Conservation (phyloP, 2,113 vertebrate species). For the Nothobranchius kuhntae region DNA sequence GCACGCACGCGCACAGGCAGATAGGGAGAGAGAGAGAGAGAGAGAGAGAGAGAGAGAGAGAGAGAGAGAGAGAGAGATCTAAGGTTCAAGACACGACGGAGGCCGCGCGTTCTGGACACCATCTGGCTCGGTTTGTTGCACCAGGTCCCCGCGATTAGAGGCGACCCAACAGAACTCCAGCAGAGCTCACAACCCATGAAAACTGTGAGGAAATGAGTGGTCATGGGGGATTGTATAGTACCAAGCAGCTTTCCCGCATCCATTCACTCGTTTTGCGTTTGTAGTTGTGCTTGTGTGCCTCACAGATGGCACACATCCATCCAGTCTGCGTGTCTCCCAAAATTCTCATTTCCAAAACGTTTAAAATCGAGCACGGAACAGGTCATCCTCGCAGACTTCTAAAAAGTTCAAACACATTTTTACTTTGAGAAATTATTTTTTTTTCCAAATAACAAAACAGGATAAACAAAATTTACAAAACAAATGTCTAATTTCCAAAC, state of each 20-base stretch:
- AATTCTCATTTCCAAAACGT: too few relatives aligned
- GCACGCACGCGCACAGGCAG: constrained; percentile 2
- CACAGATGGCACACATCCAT: not conserved
- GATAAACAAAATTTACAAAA: constrained; percentile 39
- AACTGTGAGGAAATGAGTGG: constrained; percentile 62
- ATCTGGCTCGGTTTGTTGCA: constrained; percentile 88
- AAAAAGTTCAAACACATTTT: not conserved
- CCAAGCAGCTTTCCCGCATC: constrained; percentile 33
- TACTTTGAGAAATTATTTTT: not conserved
- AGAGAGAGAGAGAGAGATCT: constrained; percentile 59
- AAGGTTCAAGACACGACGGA: constrained; percentile 77
- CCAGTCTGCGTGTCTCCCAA: not conserved
- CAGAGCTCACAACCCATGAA: constrained; percentile 40
- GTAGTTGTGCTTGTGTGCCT: not conserved
- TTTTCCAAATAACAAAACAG: not conserved
- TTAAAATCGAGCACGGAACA: too few relatives aligned
- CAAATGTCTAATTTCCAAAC: constrained; percentile 47
- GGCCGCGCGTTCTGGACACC: constrained; percentile 84
- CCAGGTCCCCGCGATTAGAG: constrained; percentile 83
- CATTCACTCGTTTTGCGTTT: constrained; percentile 23
- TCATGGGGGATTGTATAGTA: constrained; percentile 45
- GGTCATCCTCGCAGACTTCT: not conserved
- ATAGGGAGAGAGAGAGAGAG: constrained; percentile 13
- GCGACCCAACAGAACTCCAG: constrained; percentile 58
- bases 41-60: constrained; percentile 38